A percentile compares a stretch with the other conserved stretches of the same genome.
These are phyloP conservation scores for Manis pentadactyla DNA, from an alignment of 2,797 vertebrate genomes.

Conservation along the genomic window DNA sequence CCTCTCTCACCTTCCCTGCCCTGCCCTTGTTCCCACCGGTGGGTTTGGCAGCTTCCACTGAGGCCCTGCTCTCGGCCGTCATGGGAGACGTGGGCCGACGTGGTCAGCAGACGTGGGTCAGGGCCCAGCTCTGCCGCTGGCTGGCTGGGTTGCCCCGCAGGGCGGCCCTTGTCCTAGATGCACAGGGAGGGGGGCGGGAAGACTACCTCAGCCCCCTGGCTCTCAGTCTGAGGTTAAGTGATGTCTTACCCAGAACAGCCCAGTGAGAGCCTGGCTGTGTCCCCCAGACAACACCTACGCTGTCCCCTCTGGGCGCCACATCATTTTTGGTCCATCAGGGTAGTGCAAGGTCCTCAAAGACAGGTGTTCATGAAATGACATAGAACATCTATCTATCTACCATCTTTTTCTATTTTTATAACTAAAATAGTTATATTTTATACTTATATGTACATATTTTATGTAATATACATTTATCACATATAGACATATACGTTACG, in stretches of 20 bases:
- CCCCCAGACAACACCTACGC: neutral
- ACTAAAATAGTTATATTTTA: neutral
- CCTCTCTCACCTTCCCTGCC: neutral
- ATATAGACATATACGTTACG: neutral
- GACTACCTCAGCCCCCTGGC: accelerated
- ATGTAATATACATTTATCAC: neutral
- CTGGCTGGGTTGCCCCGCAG: neutral
- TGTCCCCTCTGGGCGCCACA: neutral
- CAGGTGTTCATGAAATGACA: neutral
- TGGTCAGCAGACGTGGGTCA: neutral
- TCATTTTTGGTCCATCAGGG: neutral
- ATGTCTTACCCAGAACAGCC: neutral
- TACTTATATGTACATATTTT: neutral
- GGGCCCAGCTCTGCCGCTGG: neutral
- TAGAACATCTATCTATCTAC: neutral
- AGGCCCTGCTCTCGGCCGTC: neutral
- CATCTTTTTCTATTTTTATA: neutral
- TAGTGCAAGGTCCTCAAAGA: neutral
- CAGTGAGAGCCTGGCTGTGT: neutral
- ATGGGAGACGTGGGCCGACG: neutral
- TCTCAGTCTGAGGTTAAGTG: neutral
- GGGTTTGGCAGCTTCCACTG: neutral
- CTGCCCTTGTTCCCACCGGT: neutral
- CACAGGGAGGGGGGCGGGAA: neutral
- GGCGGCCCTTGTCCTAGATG: neutral